Base-by-base conservation (phyloP, 1,140 invertebrate genomes). In the Zaprionus davidi region DNA sequence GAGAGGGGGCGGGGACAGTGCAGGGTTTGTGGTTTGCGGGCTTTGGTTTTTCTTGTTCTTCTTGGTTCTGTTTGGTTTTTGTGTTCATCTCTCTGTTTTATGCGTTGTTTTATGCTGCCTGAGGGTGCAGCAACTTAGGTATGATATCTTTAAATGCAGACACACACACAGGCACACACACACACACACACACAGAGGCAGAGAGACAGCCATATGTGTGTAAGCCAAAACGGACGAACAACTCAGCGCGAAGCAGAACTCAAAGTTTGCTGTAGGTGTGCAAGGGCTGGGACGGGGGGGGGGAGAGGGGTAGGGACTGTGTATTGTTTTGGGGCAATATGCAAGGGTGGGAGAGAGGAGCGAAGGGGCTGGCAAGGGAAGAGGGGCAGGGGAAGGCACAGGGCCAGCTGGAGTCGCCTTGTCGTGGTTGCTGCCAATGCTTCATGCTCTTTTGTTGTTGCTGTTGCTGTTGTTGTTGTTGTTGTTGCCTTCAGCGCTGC, bases 141-240 rank as follows among this genome's bases (percentile, higher is more conserved):
- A 90, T 87, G 90, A 86, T 91, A 91, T 91, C 90, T 91, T 91
- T 86, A 88, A 91, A 91, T 91, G 87, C 85, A 87, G 75, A 79
- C 82, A 81, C 63, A 74, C 79, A 76, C 63, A 79, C 66, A 69
- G 58, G 64, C 7, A 2, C 26, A 71, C 66, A 69, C 49, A 69
- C 26, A 53, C 58, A 66, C 57, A 71, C 79, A 76, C 70, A 71
- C 76, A 76, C 66, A 78, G 67, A 78, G 67, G 59, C 53, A 70
- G 26, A 69, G 64, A 65, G 28, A 70, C 20, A 34, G 55, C 59
- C 63, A 62, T 55, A 38, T 38, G 31, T 72, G 31, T 76, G 70
- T 78, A 74, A 90, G 85, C 78, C 78, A 88, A 82, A 88, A 81
- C 81, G 85, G 85, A 90, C 85, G 90, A 70, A 36, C 72, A 71